Percentiles rank a stretch among this genome's conserved stretches.
Evolutionary conservation across 1,140 invertebrate species (phyloP).

Genomic region (Propsilocerus akamusi): DNA sequence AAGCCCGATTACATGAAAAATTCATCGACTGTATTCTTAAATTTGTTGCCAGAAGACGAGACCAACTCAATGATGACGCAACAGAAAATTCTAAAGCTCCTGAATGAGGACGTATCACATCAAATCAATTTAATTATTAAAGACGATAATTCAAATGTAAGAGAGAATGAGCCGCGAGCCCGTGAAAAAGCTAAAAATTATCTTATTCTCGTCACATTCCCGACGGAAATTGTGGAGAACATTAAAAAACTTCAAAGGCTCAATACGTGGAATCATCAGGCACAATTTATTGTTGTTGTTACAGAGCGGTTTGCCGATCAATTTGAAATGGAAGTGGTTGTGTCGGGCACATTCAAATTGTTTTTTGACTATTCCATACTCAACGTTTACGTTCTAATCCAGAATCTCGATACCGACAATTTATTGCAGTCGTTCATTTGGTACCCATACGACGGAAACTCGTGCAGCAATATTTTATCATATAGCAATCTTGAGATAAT

Average conservation of each 20-base stretch:
- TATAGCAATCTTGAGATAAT: background rate
- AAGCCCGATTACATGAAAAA: background rate
- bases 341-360: background rate
- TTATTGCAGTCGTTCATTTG: conserved; percentile 1
- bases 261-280: conserved; percentile 5
- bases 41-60: background rate
- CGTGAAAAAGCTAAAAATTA: conserved; percentile 7
- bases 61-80: background rate
- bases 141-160: background rate
- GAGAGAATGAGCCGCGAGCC: background rate
- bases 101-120: background rate
- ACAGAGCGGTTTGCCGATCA: background rate
- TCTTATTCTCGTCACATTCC: background rate
- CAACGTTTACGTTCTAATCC: conserved; percentile 4
- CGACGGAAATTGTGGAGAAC: background rate
- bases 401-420: background rate
- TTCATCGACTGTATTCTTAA: background rate
- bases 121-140: background rate
- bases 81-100: background rate
- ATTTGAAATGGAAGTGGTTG: background rate
- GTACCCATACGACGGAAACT: conserved; percentile 5
- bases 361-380: conserved; percentile 2
- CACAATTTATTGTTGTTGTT: conserved; percentile 4
- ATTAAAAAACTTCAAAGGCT: background rate
- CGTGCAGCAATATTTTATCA: background rate